Evolutionary conservation across 2,888 invertebrate genomes (phyloP), one percentile per base, ranked within the genome.

Genomic region (Branchinecta sandiegonensis): DNA sequence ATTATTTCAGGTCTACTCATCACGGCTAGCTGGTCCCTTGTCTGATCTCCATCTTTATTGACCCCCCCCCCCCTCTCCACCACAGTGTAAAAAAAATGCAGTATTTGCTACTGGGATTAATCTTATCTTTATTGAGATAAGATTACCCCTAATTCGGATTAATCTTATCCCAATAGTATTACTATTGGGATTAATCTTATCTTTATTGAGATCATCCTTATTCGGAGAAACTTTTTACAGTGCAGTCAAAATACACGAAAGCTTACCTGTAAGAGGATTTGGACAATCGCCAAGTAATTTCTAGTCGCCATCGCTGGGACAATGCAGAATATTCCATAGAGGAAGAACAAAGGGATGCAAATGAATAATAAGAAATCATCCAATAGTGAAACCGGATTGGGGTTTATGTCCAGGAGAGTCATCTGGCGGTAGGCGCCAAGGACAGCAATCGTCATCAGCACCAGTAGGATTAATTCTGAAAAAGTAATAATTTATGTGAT

Each of bases 321-420:
- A 72, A 87, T 80, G 71, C 85, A 85, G 70, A 88, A 83, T 64
- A 86, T 82, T 0, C 85, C 84, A 74, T 86, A 85, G 73, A 87
- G 78, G 74, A 87, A 86, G 78, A 86, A 87, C 14, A 86, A 86
- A 0, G 88, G 88, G 23, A 87, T 78, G 70, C 87, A 86, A 67
- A 87, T 82, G 74, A 86, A 85, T 0, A 88, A 80, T 1, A 88
- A 78, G 1, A 87, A 81, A 73, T 87, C 87, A 73, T 88, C 88
- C 47, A 88, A 79, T 12, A 84, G 76, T 0, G 85, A 85, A 64
- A 85, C 81, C 5, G 84, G 83, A 70, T 84, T 83, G 69, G 80
- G 81, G 74, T 85, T 86, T 69, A 86, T 80, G 74, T 88, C 86
- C 70, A 88, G 76, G 73, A 83, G 83, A 4, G 82, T 80, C 47